Evolutionary conservation across 2,113 vertebrate genomes (phyloP).

Genomic region (Lasiurus borealis): DNA sequence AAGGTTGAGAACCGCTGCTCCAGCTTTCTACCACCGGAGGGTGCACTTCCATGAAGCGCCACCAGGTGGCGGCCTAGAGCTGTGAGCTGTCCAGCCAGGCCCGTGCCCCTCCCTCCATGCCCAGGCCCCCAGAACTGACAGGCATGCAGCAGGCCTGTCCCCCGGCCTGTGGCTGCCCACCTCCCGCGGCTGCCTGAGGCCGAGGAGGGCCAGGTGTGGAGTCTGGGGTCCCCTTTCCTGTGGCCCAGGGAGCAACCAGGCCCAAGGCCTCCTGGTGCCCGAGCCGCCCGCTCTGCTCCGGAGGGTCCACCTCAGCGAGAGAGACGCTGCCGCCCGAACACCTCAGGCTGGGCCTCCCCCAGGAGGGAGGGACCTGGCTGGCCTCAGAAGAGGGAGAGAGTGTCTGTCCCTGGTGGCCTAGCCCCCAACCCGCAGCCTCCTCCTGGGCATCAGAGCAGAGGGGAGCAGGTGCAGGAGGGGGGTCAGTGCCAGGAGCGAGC

Average conservation of each 20-base stretch:
- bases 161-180: not conserved
- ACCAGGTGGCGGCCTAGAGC: not conserved
- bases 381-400: too few species aligned
- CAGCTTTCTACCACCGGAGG: fast-evolving
- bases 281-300: fast-evolving
- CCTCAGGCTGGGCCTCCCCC: too few species aligned
- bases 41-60: not conserved
- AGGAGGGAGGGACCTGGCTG: not conserved
- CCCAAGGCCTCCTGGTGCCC: not conserved
- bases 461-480: not conserved
- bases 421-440: fast-evolving
- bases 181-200: not conserved
- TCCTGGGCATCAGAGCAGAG: not conserved
- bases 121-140: not conserved
- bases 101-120: not conserved
- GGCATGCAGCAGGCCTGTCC: not conserved
- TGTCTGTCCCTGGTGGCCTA: not conserved
- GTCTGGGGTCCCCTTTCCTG: not conserved
- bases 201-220: too few species aligned
- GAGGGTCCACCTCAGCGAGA: not conserved
- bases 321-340: not conserved
- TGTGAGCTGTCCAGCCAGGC: not conserved
- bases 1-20: too few species aligned
- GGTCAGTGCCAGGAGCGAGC: too few species aligned
- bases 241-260: not conserved